Evolutionary conservation across 2,113 vertebrate genomes (phyloP), one percentile per base, ranked within the genome.

Genomic region (Columbina picui): DNA sequence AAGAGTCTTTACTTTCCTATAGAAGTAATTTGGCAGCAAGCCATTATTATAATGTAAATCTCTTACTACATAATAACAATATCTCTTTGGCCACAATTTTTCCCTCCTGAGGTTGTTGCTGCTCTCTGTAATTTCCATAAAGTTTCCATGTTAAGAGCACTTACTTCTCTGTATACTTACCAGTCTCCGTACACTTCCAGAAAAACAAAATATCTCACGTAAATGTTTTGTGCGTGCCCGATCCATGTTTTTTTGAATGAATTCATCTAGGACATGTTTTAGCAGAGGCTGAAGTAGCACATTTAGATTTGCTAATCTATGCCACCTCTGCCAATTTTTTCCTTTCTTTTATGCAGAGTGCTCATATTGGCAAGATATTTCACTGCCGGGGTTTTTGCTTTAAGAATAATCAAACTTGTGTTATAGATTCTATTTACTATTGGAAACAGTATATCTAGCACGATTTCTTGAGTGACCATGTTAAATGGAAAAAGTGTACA

Each of bases 241-340:
- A 89, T 65, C 52, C 39, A 10, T 81, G 36, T 5, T 43, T 69
- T 83, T 13, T 90, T 85, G 56, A 96, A 91, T 94, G 77, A 91
- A 90, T 91, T 70, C 25, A 70, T 70, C 64, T 94, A 84, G 90
- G 75, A 77, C 59, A 30, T 71, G 91, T 94, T 96, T 83, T 93
- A 95, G 95, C 95, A 97, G 53, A 89, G 90, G 26, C 93, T 81
- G 80, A 96, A 95, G 67, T 83, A 78, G 73, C 82, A 38, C 68
- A 75, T 92, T 93, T 63, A 79, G 53, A 52, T 89, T 93, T 96
- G 60, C 80, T 84, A 61, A 95, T 93, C 65, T 76, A 18, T 75
- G 95, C 65, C 87, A 65, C 86, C 89, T 96, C 90, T 85, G 93
- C 95, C 93, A 87, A 18, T 82, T 91, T 78, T 91, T 92, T 93